Conservation (phyloP, 1,140 invertebrate genomes). For the Ericerus pela region DNA sequence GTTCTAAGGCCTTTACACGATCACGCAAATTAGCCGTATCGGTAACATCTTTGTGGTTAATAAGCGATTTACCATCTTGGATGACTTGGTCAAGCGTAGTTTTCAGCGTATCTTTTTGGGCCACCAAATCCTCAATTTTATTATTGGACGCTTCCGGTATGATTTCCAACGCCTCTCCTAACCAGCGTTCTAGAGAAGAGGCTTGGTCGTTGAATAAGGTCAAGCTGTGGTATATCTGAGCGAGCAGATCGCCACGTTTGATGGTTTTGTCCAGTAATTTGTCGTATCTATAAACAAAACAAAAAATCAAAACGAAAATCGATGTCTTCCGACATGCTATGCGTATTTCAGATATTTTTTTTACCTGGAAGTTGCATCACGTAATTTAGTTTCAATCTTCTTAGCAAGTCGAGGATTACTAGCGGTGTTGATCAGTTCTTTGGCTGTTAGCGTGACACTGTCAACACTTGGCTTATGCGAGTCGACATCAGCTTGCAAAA, state of each 20-base stretch:
- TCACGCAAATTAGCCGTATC: slow-evolving; percentile 73
- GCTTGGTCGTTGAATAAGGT: slow-evolving; percentile 54
- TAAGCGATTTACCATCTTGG: slow-evolving; percentile 59
- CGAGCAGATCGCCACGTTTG: slow-evolving; percentile 63
- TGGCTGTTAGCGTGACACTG: slow-evolving; percentile 57
- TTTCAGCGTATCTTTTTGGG: slow-evolving; percentile 39
- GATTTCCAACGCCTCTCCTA: slow-evolving; percentile 52
- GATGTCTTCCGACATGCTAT: neutral
- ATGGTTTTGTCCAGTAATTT: slow-evolving; percentile 63
- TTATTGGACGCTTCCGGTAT: slow-evolving; percentile 61
- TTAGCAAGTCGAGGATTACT: slow-evolving; percentile 75
- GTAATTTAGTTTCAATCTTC: slow-evolving; percentile 72
- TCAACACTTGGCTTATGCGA: slow-evolving; percentile 70
- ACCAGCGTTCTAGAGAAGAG: slow-evolving; percentile 51
- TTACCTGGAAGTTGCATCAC: slow-evolving; percentile 53
- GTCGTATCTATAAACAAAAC: slow-evolving; percentile 45
- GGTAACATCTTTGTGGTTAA: slow-evolving; percentile 78
- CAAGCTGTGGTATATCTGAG: slow-evolving; percentile 59
- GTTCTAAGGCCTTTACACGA: slow-evolving; percentile 70
- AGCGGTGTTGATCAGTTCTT: slow-evolving; percentile 62
- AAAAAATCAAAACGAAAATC: neutral
- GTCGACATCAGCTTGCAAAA: slow-evolving; percentile 66
- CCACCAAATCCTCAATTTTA: slow-evolving; percentile 37
- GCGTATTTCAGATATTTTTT: neutral
- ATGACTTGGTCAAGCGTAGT: slow-evolving; percentile 60